These are phyloP conservation scores for Rhagonycha fulva DNA, from an alignment of 2,888 invertebrate genomes.

Conservation along the genomic window DNA sequence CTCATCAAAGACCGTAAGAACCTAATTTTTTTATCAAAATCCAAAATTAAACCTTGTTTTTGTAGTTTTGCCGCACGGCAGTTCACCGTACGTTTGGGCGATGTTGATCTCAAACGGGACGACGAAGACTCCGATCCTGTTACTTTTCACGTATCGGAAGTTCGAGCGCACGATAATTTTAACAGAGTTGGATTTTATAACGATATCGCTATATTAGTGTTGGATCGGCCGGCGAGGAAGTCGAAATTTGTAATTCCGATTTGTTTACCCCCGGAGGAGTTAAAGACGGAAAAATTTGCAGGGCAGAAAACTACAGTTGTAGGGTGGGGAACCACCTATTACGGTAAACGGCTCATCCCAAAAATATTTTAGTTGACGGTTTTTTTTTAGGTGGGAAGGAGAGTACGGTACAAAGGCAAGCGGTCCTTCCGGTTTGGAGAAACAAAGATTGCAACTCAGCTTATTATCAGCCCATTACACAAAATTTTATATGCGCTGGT, in stretches of 20 bases:
- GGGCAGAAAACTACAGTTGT: conserved; percentile 84
- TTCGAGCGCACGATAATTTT: conserved; percentile 83
- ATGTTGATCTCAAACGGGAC: conserved; percentile 82
- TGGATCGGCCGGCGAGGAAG: conserved; percentile 75
- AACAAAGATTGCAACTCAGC: conserved; percentile 89
- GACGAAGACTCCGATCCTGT: conserved; percentile 85
- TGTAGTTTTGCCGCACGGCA: conserved; percentile 84
- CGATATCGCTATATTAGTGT: conserved; percentile 85
- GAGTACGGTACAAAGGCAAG: conserved; percentile 83
- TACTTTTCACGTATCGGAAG: conserved; percentile 76
- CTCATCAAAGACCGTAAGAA: conserved; percentile 81
- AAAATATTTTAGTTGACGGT: neutral
- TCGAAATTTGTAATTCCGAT: conserved; percentile 87
- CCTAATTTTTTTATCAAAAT: neutral
- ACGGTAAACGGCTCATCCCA: conserved; percentile 59
- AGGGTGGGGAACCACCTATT: conserved; percentile 91
- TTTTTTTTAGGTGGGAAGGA: conserved; percentile 72
- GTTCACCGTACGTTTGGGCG: conserved; percentile 87
- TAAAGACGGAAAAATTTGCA: conserved; percentile 66
- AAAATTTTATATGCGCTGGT: conserved; percentile 88
- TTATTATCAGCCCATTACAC: conserved; percentile 91
- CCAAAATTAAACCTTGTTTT: conserved; percentile 5
- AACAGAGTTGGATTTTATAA: conserved; percentile 92
- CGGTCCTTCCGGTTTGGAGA: conserved; percentile 84
- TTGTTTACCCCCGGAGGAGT: conserved; percentile 73